Evolutionary conservation across 2,888 invertebrate species (phyloP), one percentile per base, ranked within the genome.

Genomic region (Allolobophora icterica): DNA sequence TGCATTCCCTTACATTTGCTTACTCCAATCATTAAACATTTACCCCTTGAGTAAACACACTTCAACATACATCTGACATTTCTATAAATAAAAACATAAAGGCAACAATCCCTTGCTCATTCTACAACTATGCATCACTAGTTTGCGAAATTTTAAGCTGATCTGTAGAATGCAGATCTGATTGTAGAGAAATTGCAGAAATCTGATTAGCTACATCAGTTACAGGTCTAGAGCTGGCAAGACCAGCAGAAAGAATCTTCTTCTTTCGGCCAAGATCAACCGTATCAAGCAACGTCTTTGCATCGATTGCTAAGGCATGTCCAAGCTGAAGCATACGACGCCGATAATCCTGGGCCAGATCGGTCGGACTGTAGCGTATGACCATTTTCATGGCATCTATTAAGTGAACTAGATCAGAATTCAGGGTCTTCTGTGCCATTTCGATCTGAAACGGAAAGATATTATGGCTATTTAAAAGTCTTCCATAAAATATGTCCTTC

Each of bases 361-460:
- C 98, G 17, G 99, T 98, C 92, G 97, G 97, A 94, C 97, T 97
- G 95, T 99, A 98, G 94, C 97, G 97, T 94, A 98, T 98, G 24
- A 99, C 99, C 93, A 98, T 96, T 94, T 98, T 97, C 98, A 99
- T 98, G 58, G 98, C 97, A 93, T 97, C 97, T 90, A 99, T 98
- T 92, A 99, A 96, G 93, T 98, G 98, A 19, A 97, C 97, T 99
- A 99, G 99, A 95, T 99, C 99, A 94, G 98, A 98, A 94, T 98
- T 98, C 42, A 99, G 96, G 92, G 99, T 98, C 95, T 99, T 98
- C 95, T 99, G 99, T 0, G 99, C 98, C 98, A 99, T 98, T 96
- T 98, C 98, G 93, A 99, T 98, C 98, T 97, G 87, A 35, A 87
- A 87, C 6, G 1, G 24, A 87, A 71, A 71, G 24, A 42, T 42